These are phyloP conservation scores for Cantharis flavilabris DNA, from an alignment of 2,888 invertebrate genomes.

Conservation along the genomic window DNA sequence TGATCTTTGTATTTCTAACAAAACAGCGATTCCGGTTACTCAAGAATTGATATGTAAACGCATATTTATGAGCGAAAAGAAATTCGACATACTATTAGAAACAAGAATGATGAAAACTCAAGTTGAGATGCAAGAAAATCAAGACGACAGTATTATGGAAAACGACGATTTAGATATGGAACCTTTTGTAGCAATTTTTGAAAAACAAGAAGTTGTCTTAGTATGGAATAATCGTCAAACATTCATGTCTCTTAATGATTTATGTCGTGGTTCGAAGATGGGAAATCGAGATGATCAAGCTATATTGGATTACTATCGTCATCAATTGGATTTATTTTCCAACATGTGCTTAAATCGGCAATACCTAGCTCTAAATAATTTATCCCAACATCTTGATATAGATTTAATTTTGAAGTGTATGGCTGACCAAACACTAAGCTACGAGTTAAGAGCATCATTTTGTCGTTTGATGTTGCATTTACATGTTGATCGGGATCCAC, in stretches of 20 bases:
- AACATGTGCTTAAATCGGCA: conserved; percentile 99
- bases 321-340: conserved; percentile 96
- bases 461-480: conserved; percentile 97
- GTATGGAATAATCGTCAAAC: conserved; percentile 81
- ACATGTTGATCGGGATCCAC: conserved; percentile 97
- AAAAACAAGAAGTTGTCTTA: conserved; percentile 81
- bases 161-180: conserved; percentile 55
- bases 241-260: conserved; percentile 75
- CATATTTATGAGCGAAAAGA: conserved; percentile 84
- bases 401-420: conserved; percentile 96
- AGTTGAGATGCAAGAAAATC: conserved; percentile 68
- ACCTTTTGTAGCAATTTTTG: conserved; percentile 56
- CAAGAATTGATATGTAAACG: conserved; percentile 99
- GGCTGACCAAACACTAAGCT: conserved; percentile 91
- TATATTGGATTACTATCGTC: conserved; percentile 92
- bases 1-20: conserved; percentile 97
- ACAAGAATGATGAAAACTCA: conserved; percentile 78
- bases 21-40: conserved; percentile 94
- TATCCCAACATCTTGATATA: conserved; percentile 90
- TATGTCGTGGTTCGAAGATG: conserved; percentile 74
- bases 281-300: conserved; percentile 73
- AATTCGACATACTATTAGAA: conserved; percentile 94
- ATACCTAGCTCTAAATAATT: conserved; percentile 88
- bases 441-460: conserved; percentile 95
- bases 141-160: conserved; percentile 51